Conservation (phyloP, 2,113 vertebrate species). For the Rhegmatorhina hoffmannsi region DNA sequence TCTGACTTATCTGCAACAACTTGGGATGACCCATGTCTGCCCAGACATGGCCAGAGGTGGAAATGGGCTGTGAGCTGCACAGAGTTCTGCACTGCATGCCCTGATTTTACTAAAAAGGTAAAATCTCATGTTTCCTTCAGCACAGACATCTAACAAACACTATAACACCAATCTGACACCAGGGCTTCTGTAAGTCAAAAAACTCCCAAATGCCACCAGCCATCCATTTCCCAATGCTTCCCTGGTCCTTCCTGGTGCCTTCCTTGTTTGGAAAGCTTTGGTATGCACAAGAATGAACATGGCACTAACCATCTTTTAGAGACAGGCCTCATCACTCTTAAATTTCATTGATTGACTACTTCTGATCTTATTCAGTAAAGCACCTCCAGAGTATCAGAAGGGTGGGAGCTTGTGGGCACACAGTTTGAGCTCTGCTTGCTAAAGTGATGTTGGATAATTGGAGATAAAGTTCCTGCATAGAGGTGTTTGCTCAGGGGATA, state of each 20-base stretch:
- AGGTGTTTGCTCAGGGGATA: not conserved
- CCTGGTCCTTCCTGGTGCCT: not conserved
- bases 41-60: not conserved
- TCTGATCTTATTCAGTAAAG: not conserved
- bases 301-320: not conserved
- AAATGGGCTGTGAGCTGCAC: not conserved
- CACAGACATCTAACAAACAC: not conserved
- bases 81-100: accelerated
- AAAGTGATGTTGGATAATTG: not conserved
- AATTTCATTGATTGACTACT: not conserved
- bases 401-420: not conserved
- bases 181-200: not conserved
- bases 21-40: not conserved
- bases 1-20: not conserved
- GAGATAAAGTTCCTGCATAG: not conserved
- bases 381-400: not conserved
- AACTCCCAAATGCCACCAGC: not conserved
- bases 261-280: not conserved
- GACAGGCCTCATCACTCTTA: not conserved
- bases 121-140: not conserved
- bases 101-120: not conserved
- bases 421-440: accelerated
- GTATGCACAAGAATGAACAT: not conserved
- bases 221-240: not conserved
- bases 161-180: not conserved